Base-by-base conservation (phyloP, 1,140 invertebrate genomes). In the Drosophila leontia region DNA sequence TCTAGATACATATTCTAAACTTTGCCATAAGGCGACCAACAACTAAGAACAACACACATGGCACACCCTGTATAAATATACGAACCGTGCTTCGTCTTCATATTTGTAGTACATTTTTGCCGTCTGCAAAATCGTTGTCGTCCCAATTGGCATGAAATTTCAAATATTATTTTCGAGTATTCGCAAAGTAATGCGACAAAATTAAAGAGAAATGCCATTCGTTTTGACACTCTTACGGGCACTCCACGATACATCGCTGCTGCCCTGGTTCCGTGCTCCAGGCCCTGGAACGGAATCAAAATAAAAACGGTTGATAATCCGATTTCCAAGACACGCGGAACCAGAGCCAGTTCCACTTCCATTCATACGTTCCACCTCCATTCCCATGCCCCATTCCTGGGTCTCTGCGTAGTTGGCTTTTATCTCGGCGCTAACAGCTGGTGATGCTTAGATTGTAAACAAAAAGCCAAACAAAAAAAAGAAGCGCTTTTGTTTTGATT, bases 401-500 rank as follows among this genome's bases (percentile, higher is more conserved):
- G 11, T n/a, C 13, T 9, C 34, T 53, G 59, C 44, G 47, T 62
- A 39, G 32, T 61, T 42, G 62, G 67, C 32, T 70, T 68, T 51
- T 70, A 68, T 69, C 67, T 37, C 39, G 23, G 17, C 47, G 45
- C 26, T 15, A 69, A 67, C 65, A 70, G 67, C 67, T 69, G 67
- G 62, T 29, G 13, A 53, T 51, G 32, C 39, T 69, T 67, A 51
- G 50, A 29, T 69, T 67, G 62, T 69, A 67, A 67, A 68, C 65
- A 68, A 64, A 63, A 51, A 51, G 12, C 37, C 3, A 32, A 13
- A 47, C 13, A 47, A 34, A 26, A 42, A 23, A 23, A 59, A 45
- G 29, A 34, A 4, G 15, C 42, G 29, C n/a, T 48, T 48, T 60
- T 60, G 56, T 58, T 58, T 56, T 56, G 53, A 56, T 56, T 56